Evolutionary conservation across 2,888 invertebrate species (phyloP).

Genomic region (Zygothrica quintamaculata): DNA sequence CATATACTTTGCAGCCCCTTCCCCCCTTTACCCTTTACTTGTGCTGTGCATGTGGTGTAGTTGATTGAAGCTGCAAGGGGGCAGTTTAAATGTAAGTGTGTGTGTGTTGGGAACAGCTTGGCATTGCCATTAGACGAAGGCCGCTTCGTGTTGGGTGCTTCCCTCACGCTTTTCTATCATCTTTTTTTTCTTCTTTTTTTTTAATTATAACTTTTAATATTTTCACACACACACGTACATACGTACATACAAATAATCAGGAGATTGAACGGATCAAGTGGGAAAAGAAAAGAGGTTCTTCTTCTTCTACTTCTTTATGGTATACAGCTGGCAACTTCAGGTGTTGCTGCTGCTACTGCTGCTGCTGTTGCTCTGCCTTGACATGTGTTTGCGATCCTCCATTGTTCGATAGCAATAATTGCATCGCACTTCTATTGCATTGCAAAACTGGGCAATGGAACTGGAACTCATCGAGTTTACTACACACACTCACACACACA

Average conservation of each 20-base stretch:
- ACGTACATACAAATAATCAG: conserved; percentile 13
- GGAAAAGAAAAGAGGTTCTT: background rate
- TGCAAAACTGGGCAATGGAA: conserved; percentile 38
- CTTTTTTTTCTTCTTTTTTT: conserved; percentile 37
- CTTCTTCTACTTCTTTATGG: no score
- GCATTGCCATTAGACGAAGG: conserved; percentile 47
- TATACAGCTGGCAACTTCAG: conserved; percentile 23
- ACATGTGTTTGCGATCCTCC: conserved; percentile 45
- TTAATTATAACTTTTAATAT: conserved; percentile 77
- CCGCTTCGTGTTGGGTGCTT: conserved; percentile 40
- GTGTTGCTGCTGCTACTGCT: conserved; percentile 25
- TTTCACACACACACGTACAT: conserved; percentile 43
- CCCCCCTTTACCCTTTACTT: background rate
- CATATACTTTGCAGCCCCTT: conserved; percentile 26
- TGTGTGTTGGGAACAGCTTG: background rate
- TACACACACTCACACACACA: conserved; percentile 25
- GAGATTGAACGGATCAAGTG: conserved; percentile 13
- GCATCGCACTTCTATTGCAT: conserved; percentile 75
- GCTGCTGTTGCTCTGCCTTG: conserved; percentile 27
- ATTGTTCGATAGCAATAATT: conserved; percentile 78
- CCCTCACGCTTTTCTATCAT: conserved; percentile 19
- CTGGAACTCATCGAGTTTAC: conserved; percentile 37
- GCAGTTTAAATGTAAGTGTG: background rate
- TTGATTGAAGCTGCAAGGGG: background rate
- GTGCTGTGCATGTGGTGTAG: conserved; percentile 17